phyloP scores from a whole-genome alignment of 2,888 invertebrate species.

The Cantharis nigra region DNA sequence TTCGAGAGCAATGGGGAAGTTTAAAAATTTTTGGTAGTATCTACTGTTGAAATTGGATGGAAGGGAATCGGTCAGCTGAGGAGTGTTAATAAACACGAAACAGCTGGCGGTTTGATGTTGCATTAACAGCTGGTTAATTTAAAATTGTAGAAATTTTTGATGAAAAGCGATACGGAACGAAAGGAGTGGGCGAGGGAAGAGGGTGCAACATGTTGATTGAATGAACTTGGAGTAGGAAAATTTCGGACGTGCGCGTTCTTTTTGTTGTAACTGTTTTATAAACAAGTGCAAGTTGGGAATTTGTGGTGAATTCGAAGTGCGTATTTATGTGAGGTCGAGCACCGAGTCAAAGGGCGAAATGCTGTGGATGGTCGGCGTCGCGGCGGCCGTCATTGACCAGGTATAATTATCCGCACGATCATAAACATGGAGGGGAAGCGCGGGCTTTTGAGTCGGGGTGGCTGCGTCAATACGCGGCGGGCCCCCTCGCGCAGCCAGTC shows the following conservation, averaged over 20 bases:
- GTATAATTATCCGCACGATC: slow-evolving; percentile 45
- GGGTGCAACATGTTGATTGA: not conserved
- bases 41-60: not conserved
- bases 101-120: not conserved
- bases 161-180: not conserved
- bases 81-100: not conserved
- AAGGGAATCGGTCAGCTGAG: not conserved
- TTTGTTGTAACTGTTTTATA: slow-evolving; percentile 6
- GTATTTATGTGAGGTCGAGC: slow-evolving; percentile 32
- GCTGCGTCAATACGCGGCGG: slow-evolving; percentile 43
- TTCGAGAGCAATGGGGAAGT: not conserved
- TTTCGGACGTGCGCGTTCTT: not conserved
- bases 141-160: not conserved
- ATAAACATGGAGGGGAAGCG: slow-evolving; percentile 39
- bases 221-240: not conserved
- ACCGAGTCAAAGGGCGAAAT: slow-evolving; percentile 34
- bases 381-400: slow-evolving; percentile 44
- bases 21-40: not conserved
- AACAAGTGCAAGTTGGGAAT: slow-evolving; percentile 5
- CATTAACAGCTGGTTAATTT: not conserved
- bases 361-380: slow-evolving; percentile 34
- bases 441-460: slow-evolving; percentile 30
- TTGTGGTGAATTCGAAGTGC: slow-evolving; percentile 16
- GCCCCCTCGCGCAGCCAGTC: slow-evolving; percentile 44
- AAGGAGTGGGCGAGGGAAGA: not conserved